A percentile compares a stretch with the other conserved stretches of the same genome.
These are phyloP conservation scores for Falco berigora DNA, from an alignment of 2,797 vertebrate species.

Conservation along the genomic window DNA sequence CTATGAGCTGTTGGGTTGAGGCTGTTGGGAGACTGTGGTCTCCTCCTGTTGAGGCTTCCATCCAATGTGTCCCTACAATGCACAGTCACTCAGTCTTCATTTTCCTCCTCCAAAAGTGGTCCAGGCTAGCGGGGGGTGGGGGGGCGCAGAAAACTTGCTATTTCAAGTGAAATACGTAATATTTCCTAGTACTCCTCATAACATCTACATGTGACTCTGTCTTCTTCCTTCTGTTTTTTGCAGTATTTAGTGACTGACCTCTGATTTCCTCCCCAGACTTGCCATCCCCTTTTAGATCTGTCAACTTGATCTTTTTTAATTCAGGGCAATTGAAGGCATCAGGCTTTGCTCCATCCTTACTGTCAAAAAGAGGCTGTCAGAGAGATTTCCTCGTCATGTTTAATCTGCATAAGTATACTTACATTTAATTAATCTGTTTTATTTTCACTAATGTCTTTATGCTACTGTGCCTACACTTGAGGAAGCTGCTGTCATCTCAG, in stretches of 20 bases:
- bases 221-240: background rate
- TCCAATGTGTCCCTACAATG: rapidly evolving
- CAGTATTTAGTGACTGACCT: background rate
- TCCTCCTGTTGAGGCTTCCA: background rate
- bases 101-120: background rate
- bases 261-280: background rate
- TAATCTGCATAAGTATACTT: background rate
- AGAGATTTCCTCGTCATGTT: rapidly evolving
- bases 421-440: background rate
- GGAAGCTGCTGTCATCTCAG: background rate
- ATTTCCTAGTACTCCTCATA: background rate
- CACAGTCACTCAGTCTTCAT: background rate
- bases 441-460: background rate
- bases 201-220: background rate
- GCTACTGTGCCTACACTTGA: rapidly evolving
- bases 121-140: background rate
- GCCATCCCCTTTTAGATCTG: background rate
- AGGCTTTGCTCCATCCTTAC: background rate
- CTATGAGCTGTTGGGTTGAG: background rate
- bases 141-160: background rate
- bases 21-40: background rate
- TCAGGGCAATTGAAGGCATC: background rate
- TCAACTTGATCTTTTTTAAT: background rate
- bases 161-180: background rate
- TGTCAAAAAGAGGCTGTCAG: background rate